A percentile compares a stretch with the other conserved stretches of the same genome.
Conservation (phyloP, 2,797 vertebrate genomes). For the Nasua narica region DNA sequence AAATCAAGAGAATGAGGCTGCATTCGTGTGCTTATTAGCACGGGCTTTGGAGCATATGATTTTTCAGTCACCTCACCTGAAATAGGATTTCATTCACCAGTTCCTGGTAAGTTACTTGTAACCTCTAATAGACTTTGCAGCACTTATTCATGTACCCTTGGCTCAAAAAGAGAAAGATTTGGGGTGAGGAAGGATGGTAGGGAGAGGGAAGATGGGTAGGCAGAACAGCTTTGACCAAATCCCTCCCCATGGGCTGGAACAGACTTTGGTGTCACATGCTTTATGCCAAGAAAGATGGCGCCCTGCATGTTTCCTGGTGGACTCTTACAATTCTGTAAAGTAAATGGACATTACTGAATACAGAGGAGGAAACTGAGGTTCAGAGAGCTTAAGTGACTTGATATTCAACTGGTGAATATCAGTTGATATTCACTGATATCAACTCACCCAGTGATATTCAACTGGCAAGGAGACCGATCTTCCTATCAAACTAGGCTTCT, state of each 20-base stretch:
- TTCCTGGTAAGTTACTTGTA: neutral
- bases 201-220: neutral
- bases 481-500: neutral
- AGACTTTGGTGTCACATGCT: neutral
- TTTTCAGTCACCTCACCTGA: neutral
- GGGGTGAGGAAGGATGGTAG: neutral
- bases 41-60: neutral
- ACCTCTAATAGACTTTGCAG: neutral
- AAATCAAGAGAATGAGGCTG: neutral
- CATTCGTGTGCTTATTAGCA: accelerated
- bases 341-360: neutral
- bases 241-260: neutral
- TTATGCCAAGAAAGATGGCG: neutral
- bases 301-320: neutral
- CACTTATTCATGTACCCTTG: neutral
- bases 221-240: neutral
- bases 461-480: neutral
- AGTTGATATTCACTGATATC: too few relatives aligned
- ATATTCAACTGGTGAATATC: neutral
- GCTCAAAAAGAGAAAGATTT: neutral
- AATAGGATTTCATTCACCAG: conserved; percentile 38
- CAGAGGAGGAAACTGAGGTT: neutral
- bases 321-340: neutral
- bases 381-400: neutral
- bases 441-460: too few relatives aligned